These are phyloP conservation scores for Enteromius fasciolatus DNA, from an alignment of 2,797 vertebrate genomes.

Conservation along the genomic window DNA sequence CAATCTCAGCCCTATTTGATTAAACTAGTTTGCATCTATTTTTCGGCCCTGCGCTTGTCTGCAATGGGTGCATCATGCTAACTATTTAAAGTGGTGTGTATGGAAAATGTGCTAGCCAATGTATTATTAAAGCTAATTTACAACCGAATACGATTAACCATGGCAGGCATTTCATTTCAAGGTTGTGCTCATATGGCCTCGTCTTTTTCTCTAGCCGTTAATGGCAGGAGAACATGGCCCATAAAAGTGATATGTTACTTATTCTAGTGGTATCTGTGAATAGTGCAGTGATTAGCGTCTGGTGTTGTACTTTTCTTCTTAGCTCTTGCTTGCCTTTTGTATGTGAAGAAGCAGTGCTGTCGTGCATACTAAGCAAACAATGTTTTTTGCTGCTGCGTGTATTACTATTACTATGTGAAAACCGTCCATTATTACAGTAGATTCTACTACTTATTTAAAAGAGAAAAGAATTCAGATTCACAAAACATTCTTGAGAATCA, in stretches of 20 bases:
- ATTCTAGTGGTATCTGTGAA: constrained; percentile 64
- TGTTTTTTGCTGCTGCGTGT: constrained; percentile 41
- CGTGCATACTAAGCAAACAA: not conserved
- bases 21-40: constrained; percentile 63
- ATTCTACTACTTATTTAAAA: not conserved
- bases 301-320: constrained; percentile 62
- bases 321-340: constrained; percentile 55
- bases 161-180: constrained; percentile 68
- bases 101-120: constrained; percentile 60
- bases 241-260: constrained; percentile 71
- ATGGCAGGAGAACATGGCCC: constrained; percentile 63
- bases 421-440: not conserved
- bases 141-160: constrained; percentile 71
- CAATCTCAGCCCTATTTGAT: constrained; percentile 64
- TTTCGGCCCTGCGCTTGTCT: constrained; percentile 30
- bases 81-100: constrained; percentile 38
- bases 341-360: constrained; percentile 54
- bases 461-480: not conserved
- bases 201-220: constrained; percentile 65
- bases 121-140: constrained; percentile 72
- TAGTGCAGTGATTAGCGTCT: constrained; percentile 66
- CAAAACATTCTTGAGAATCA: not conserved
- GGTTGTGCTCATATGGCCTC: constrained; percentile 73
- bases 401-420: constrained; percentile 67
- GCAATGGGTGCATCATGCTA: constrained; percentile 44